Evolutionary conservation across 37 sponge, comb jelly and placozoan genomes (phyloP).

Genomic region (Beroe ovata): DNA sequence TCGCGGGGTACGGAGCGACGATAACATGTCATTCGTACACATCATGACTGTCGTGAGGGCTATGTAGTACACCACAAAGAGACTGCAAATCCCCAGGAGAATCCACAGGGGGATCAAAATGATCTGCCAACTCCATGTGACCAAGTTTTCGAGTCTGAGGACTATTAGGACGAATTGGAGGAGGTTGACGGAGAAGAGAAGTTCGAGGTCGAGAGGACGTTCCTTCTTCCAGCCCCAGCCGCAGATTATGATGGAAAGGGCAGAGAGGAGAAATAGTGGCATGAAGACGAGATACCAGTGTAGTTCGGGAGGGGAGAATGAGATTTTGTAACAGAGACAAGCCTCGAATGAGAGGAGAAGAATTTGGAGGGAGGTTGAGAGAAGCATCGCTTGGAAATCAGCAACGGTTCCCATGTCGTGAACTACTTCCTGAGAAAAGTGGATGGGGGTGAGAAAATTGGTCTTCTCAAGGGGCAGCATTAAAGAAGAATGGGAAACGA

Average conservation of each 20-base stretch:
- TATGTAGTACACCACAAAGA: constrained; percentile 29
- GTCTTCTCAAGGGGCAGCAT: no score
- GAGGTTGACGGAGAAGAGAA: constrained; percentile 55
- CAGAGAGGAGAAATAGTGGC: constrained; percentile 64
- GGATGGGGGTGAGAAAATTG: background rate
- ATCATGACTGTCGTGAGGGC: constrained; percentile 36
- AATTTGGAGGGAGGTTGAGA: constrained; percentile 59
- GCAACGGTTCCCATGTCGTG: constrained; percentile 58
- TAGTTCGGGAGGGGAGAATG: background rate
- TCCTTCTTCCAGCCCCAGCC: constrained; percentile 68
- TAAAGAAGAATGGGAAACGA: no score
- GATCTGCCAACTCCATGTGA: constrained; percentile 48
- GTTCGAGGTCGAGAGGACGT: constrained; percentile 51
- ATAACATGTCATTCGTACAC: constrained; percentile 58
- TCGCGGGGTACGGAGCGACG: constrained; percentile 48
- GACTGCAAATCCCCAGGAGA: constrained; percentile 49
- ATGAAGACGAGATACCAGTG: constrained; percentile 61
- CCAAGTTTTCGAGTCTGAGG: constrained; percentile 12
- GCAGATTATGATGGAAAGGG: constrained; percentile 44
- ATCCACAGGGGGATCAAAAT: constrained; percentile 62
- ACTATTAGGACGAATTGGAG: constrained; percentile 53
- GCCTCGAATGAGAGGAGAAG: constrained; percentile 64
- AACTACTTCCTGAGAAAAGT: constrained; percentile 28
- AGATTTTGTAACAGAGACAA: constrained; percentile 56
- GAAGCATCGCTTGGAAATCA: constrained; percentile 62